Base-by-base conservation (phyloP, 2,797 vertebrate species). In the Lepidocolaptes lacrymiger region DNA sequence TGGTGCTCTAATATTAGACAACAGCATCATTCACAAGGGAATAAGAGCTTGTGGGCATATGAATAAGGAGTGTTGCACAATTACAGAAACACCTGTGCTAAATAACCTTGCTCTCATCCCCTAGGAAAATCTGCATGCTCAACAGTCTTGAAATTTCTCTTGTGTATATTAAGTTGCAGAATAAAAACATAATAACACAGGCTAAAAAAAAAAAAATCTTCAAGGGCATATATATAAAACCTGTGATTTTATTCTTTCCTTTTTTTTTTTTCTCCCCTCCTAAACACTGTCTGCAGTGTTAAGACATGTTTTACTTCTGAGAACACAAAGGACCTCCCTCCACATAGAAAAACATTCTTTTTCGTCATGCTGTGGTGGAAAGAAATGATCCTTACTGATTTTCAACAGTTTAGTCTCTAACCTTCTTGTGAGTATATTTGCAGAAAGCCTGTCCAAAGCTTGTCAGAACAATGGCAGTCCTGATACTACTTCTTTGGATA, bases 1-100 rank as follows among this genome's bases (percentile, higher is more conserved):
- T 44, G 21, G 52, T 93, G 59, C 78, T 94, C 84, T 76, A 74
- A 76, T 63, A 64, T 52, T 63, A 92, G 48, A 89, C 78, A 93
- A 51, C 59, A 92, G 37, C 44, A 89, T 76, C 12, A 63, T 54
- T 89, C 94, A 92, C 72, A 73, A 44, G 91, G 67, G 95, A 95
- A 76, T 85, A 89, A 83, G 67, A 94, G 71, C 78, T 96, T 85
- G 68, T 92, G 94, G 81, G 72, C 32, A 59, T 85, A 82, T 88
- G 78, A 95, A 74, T 82, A 77, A 51, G 71, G 54, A 92, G 52
- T 61, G 56, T 67, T 85, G 87, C 87, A 93, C 89, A 94, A 82
- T 95, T 92, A 88, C 75, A 94, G 94, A 93, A 93, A 89, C 87
- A 96, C 92, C 92, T 93, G 91, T 73, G 81, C 84, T 89, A 63